phyloP scores from a whole-genome alignment of 2,113 vertebrate genomes.

The Phrynosoma platyrhinos region DNA sequence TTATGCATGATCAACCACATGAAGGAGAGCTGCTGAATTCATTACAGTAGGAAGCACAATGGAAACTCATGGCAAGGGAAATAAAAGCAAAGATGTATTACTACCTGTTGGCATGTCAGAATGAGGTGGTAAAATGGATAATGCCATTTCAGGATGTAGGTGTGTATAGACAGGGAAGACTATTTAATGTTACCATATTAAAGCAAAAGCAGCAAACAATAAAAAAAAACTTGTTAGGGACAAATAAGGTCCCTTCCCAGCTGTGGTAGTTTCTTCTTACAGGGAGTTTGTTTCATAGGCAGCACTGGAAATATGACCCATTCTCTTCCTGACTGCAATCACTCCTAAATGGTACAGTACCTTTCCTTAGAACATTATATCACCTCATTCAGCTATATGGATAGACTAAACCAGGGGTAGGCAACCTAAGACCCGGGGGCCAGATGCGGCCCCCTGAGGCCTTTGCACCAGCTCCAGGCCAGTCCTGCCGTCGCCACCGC shows the following conservation, averaged over 20 bases:
- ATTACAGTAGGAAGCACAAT: accelerated
- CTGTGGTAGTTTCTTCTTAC: not conserved
- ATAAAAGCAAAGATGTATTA: not conserved
- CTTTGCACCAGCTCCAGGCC: too few relatives aligned
- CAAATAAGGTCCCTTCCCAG: not conserved
- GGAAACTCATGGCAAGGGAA: not conserved
- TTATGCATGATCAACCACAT: not conserved
- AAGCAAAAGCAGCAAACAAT: not conserved
- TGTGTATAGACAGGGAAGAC: not conserved
- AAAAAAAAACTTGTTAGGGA: not conserved
- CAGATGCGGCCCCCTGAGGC: too few relatives aligned
- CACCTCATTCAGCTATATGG: not conserved
- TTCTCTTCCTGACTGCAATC: too few relatives aligned
- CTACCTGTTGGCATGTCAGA: not conserved
- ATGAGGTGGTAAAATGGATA: not conserved
- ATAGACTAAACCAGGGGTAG: too few relatives aligned
- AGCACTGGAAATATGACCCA: not conserved
- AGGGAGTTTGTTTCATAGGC: not conserved
- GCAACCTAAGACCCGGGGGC: too few relatives aligned
- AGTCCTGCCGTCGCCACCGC: too few relatives aligned
- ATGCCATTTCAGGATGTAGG: not conserved
- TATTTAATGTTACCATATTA: not conserved
- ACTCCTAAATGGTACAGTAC: not conserved
- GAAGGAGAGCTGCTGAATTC: not conserved
- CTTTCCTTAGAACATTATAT: not conserved